phyloP scores from a whole-genome alignment of 2,888 invertebrate species.

The Andrena bicolor region DNA sequence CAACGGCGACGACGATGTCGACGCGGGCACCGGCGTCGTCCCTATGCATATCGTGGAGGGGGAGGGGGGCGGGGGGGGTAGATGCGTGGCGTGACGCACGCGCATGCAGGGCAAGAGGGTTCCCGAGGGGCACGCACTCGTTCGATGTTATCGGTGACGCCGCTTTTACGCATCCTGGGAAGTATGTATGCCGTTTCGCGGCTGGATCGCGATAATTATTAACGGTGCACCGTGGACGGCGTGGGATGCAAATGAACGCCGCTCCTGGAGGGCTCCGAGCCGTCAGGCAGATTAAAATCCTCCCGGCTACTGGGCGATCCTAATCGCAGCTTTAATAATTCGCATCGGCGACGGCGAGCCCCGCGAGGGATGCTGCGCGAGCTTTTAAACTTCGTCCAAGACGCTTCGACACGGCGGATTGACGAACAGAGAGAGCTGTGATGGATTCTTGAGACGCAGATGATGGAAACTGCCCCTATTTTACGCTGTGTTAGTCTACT shows the following conservation, averaged over 20 bases:
- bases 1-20: constrained; percentile 24
- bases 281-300: constrained; percentile 17
- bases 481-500: too few relatives aligned
- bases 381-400: too few relatives aligned
- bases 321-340: too few relatives aligned
- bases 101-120: constrained; percentile 4
- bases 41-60: background rate
- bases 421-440: too few relatives aligned
- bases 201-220: constrained; percentile 41
- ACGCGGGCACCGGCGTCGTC: constrained; percentile 1
- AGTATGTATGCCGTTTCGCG: constrained; percentile 38
- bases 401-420: too few relatives aligned
- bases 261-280: constrained; percentile 10
- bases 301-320: too few relatives aligned
- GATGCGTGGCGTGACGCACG: constrained; percentile 51
- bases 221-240: constrained; percentile 13
- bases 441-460: too few relatives aligned
- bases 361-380: too few relatives aligned
- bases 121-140: constrained; percentile 62
- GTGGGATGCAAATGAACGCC: constrained; percentile 38
- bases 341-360: too few relatives aligned
- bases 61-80: too few relatives aligned
- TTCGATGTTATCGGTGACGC: constrained; percentile 67
- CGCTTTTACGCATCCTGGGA: constrained; percentile 65
- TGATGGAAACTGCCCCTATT: too few relatives aligned